Evolutionary conservation across 2,888 invertebrate species (phyloP).

Genomic region (Cosmia pyralina): DNA sequence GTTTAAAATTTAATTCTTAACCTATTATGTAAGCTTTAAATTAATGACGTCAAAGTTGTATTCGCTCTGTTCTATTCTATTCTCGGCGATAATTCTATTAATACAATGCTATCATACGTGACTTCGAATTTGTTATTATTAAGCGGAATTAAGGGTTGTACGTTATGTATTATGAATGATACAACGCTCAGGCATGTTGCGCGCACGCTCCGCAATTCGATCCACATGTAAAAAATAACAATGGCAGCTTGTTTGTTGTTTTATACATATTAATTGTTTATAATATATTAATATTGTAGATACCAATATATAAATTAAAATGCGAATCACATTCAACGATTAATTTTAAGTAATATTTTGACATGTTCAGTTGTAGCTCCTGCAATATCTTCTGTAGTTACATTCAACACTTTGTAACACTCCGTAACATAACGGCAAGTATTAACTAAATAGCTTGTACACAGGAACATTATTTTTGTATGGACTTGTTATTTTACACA

Average conservation of each 20-base stretch:
- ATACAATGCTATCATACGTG: slow-evolving; percentile 31
- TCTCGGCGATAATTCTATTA: slow-evolving; percentile 40
- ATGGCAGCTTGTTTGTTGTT: slow-evolving; percentile 79
- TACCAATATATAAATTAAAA: slow-evolving; percentile 74
- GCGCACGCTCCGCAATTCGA: slow-evolving; percentile 49
- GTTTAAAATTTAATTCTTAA: slow-evolving; percentile 40
- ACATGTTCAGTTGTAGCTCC: slow-evolving; percentile 35
- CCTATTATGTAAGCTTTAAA: slow-evolving; percentile 53
- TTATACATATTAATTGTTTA: slow-evolving; percentile 64
- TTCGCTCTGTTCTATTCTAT: slow-evolving; percentile 23
- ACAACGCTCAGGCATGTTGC: slow-evolving; percentile 40
- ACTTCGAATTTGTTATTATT: slow-evolving; percentile 54
- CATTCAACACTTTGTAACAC: slow-evolving; percentile 68
- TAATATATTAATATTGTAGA: slow-evolving; percentile 70
- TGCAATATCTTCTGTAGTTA: slow-evolving; percentile 19
- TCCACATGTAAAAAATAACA: slow-evolving; percentile 61
- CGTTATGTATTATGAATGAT: slow-evolving; percentile 47
- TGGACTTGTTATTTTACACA: slow-evolving; percentile 75
- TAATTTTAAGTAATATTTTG: slow-evolving; percentile 54
- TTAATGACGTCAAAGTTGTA: slow-evolving; percentile 18
- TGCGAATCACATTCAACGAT: slow-evolving; percentile 73
- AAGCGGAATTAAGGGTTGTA: slow-evolving; percentile 54
- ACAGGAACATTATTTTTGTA: slow-evolving; percentile 84
- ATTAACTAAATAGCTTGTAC: slow-evolving; percentile 75
- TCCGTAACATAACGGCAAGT: slow-evolving; percentile 75